Evolutionary conservation across 2,113 vertebrate genomes (phyloP).

Genomic region (Baryphthengus martii): DNA sequence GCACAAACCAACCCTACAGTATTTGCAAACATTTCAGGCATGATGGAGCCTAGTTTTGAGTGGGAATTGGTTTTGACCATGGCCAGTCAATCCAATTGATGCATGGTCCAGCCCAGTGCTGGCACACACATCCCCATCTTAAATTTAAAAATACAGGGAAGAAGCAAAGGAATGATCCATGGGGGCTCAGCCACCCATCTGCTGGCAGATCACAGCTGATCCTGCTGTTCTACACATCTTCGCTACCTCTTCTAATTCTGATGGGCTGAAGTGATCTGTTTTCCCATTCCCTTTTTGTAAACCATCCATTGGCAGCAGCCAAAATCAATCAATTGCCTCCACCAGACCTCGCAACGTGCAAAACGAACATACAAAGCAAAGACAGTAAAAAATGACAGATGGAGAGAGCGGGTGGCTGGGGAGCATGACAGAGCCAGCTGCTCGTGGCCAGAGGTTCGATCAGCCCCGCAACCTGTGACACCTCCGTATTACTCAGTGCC

Average conservation of each 20-base stretch:
- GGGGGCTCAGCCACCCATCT: accelerated
- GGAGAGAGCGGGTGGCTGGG: not conserved
- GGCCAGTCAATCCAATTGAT: not conserved
- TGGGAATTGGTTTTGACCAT: accelerated
- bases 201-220: not conserved
- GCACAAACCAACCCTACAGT: not conserved
- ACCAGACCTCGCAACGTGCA: not conserved
- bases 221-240: not conserved
- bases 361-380: not conserved
- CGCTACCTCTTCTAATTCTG: not conserved
- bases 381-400: not conserved
- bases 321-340: conserved; percentile 3
- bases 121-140: not conserved
- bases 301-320: not conserved
- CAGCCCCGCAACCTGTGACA: not conserved
- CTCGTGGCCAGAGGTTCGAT: not conserved
- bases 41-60: not conserved
- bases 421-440: not conserved
- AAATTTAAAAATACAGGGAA: not conserved
- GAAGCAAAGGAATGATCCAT: not conserved
- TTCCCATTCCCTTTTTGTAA: not conserved
- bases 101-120: not conserved
- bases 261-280: not conserved
- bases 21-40: not conserved
- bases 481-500: not conserved